phyloP scores from a whole-genome alignment of 2,113 vertebrate genomes.

The Uria aalge region DNA sequence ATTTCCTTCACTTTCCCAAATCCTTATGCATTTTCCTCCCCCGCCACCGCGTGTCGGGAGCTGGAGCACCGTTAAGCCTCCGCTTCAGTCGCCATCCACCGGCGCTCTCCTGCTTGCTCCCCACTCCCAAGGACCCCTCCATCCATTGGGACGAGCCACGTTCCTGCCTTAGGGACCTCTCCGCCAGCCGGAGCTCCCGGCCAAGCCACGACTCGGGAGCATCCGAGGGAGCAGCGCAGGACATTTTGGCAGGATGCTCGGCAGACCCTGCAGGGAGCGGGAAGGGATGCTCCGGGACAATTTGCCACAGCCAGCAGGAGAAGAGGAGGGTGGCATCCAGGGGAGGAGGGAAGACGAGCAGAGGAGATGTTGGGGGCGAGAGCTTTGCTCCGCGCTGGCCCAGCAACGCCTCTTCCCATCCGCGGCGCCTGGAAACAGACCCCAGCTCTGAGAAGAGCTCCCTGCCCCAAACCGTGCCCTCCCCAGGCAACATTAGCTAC shows the following conservation, averaged over 20 bases:
- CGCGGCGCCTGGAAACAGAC: background rate
- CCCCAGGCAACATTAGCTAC: background rate
- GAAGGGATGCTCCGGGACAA: background rate
- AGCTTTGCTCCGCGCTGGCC: background rate
- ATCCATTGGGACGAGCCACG: fast-evolving
- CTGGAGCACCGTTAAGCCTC: background rate
- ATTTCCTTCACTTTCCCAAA: background rate
- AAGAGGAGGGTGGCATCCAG: background rate
- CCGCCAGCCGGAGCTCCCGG: background rate
- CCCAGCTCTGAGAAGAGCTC: background rate
- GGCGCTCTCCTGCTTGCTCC: background rate
- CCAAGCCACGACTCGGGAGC: background rate
- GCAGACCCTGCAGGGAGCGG: background rate
- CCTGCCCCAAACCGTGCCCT: background rate
- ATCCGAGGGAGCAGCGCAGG: background rate
- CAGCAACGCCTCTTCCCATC: background rate
- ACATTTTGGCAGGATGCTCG: background rate
- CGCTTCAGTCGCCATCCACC: background rate
- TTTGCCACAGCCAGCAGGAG: background rate
- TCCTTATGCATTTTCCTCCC: background rate
- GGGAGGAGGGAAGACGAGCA: background rate
- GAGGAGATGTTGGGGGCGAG: background rate
- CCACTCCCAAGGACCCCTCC: background rate
- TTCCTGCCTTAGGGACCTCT: background rate
- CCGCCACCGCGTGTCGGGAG: background rate